Evolutionary conservation across 2,888 invertebrate genomes (phyloP), one percentile per base, ranked within the genome.

Genomic region (Athripsodes cinereus): DNA sequence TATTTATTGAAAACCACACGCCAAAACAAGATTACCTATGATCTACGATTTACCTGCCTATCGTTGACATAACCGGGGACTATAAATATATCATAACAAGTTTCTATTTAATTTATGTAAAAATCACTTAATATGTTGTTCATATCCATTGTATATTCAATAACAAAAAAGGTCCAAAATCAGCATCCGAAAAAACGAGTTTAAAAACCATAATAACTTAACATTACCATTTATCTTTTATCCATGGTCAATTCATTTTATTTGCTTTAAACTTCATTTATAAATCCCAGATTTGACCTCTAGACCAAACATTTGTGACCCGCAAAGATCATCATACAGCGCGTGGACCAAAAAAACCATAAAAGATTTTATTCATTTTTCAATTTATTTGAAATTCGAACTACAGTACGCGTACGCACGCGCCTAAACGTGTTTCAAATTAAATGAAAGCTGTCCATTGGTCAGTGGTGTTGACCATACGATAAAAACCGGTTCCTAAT

Each of bases 401-500:
- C 11, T 46, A 53, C 47, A 49, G 55, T 48, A 52, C 16, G 19
- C 3, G 1, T 20, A 55, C 58, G 53, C 60, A 60, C 60, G 60
- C 60, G 60, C 51, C 35, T 40, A 53, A 52, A 57, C 60, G 16
- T 19, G 56, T 60, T 60, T 57, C 10, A 40, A 53, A 55, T 53
- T 22, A 26, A 34, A 52, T 22, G 44, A 31, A 31, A 52, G 51
- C 20, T 40, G 21, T 18, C 57, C 31, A 62, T 62, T 62, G 62
- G 62, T 59, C 62, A 61, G 50, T n/a, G 31, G 26, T 34, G 55
- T 61, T 63, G 63, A 58, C 61, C 61, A 55, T 58, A 44, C 62
- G 62, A 62, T 55, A 49, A 53, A 66, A 74, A 76, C 76, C 74
- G 76, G 76, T 76, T 70, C 67, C 68, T 68, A 67, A 74, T 78